These are phyloP conservation scores for Phrynocephalus versicolor DNA, from an alignment of 2,113 vertebrate genomes.

Conservation along the genomic window DNA sequence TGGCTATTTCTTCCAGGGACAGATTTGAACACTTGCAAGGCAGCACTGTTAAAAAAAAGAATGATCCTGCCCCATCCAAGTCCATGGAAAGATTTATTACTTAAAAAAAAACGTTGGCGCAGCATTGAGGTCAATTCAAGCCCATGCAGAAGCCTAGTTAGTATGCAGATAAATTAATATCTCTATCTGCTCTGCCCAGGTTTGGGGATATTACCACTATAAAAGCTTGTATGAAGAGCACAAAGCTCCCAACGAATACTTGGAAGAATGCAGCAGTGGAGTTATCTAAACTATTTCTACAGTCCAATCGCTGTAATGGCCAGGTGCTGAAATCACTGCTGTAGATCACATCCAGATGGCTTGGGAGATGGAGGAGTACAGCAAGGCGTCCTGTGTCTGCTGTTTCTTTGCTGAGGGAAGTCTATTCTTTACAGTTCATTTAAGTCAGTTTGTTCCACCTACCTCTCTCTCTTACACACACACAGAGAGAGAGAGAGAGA, in stretches of 20 bases:
- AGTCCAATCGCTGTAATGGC: slow-evolving; percentile 20
- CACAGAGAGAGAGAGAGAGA: too few relatives aligned
- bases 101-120: too few relatives aligned
- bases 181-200: background rate
- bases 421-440: slow-evolving; percentile 65
- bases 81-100: background rate
- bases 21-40: background rate
- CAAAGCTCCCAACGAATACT: slow-evolving; percentile 6
- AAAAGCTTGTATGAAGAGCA: background rate
- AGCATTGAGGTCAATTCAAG: background rate
- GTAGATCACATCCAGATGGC: slow-evolving; percentile 29
- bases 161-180: background rate
- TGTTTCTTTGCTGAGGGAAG: slow-evolving; percentile 60
- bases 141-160: background rate
- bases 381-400: slow-evolving; percentile 59
- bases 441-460: background rate
- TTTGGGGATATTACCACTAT: slow-evolving; percentile 3
- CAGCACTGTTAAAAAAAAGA: background rate
- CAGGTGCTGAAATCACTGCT: slow-evolving; percentile 33
- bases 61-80: background rate
- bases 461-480: too few relatives aligned
- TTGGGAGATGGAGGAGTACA: slow-evolving; percentile 17
- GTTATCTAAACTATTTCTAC: slow-evolving; percentile 39
- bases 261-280: background rate
- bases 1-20: background rate